These are phyloP conservation scores for Carcina quercana DNA, from an alignment of 2,888 invertebrate genomes.

Conservation along the genomic window DNA sequence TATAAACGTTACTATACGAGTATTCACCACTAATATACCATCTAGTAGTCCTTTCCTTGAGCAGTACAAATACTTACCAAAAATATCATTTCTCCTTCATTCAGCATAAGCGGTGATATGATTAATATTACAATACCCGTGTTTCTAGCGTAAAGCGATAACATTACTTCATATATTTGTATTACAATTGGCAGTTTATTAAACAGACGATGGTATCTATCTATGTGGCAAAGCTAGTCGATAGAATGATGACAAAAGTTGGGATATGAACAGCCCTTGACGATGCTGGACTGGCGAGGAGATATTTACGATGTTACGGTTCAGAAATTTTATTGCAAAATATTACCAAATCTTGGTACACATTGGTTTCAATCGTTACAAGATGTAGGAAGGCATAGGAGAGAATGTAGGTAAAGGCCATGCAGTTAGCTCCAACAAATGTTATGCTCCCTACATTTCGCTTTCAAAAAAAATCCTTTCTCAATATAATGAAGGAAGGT, in stretches of 20 bases:
- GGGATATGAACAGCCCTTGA: no score
- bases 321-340: no score
- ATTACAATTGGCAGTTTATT: slow-evolving; percentile 2
- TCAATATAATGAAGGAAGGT: slow-evolving; percentile 51
- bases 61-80: slow-evolving; percentile 67
- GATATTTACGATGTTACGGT: no score
- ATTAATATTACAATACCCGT: slow-evolving; percentile 52
- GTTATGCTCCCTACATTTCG: slow-evolving; percentile 35
- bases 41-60: slow-evolving; percentile 40
- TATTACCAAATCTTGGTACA: no score
- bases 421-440: slow-evolving; percentile 40
- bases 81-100: slow-evolving; percentile 54
- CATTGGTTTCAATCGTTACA: no score
- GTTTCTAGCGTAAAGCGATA: slow-evolving; percentile 20
- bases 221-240: no score
- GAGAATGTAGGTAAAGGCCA: slow-evolving; percentile 36
- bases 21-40: slow-evolving; percentile 42
- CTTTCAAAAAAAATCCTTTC: slow-evolving; percentile 11
- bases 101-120: slow-evolving; percentile 72
- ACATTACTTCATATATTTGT: no score
- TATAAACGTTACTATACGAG: slow-evolving; percentile 34
- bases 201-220: no score
- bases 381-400: slow-evolving; percentile 29
- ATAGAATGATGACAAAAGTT: no score
- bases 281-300: no score